Percentiles rank a stretch among this genome's conserved stretches.
phyloP scores from a whole-genome alignment of 2,888 invertebrate genomes.

The Eutolmus rufibarbis region DNA sequence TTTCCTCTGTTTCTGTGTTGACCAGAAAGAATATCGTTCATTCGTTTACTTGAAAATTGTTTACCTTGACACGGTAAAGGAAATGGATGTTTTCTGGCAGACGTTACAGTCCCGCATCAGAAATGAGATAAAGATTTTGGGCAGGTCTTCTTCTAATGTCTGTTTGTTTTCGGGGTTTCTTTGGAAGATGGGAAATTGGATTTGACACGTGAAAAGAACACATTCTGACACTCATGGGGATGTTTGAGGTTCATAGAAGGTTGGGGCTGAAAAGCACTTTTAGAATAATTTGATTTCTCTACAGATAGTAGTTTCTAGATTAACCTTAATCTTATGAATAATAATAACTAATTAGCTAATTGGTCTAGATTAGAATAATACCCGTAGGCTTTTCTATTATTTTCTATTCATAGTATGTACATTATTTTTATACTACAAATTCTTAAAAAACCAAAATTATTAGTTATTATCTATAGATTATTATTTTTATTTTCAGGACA shows the following conservation, averaged over 20 bases:
- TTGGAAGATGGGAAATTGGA: not conserved
- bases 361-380: too few relatives aligned
- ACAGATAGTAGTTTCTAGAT: not conserved
- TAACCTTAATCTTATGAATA: not conserved
- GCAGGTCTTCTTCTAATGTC: not conserved
- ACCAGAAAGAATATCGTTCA: not conserved
- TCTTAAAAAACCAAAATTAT: not conserved
- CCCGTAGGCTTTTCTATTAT: too few relatives aligned
- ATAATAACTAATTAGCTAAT: too few relatives aligned
- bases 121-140: not conserved
- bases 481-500: not conserved
- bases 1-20: not conserved
- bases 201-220: not conserved
- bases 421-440: not conserved
- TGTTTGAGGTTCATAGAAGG: not conserved
- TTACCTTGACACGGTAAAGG: not conserved
- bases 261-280: not conserved
- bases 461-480: not conserved
- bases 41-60: not conserved
- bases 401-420: too few relatives aligned
- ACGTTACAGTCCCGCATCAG: not conserved
- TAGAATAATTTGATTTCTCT: not conserved
- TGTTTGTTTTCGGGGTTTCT: not conserved
- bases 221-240: not conserved
- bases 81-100: not conserved